Percentiles rank a stretch among this genome's conserved stretches.
These are phyloP conservation scores for Chaetogeoica ovagalla DNA, from an alignment of 2,888 invertebrate genomes.

Conservation along the genomic window DNA sequence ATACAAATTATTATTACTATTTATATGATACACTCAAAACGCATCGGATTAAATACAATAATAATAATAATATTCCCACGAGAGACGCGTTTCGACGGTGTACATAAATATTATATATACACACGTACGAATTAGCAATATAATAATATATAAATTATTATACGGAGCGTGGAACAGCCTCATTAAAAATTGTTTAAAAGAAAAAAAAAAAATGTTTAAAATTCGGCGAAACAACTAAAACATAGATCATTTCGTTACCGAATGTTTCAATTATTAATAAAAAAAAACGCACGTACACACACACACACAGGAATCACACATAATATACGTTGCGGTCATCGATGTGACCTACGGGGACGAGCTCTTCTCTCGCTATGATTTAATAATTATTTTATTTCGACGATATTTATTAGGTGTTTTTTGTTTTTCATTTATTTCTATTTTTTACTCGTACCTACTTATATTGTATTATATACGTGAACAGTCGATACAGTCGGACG, in stretches of 20 bases:
- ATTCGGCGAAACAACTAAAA: background rate
- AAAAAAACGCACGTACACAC: background rate
- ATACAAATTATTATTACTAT: too few relatives aligned
- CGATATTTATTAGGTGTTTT: slow-evolving; percentile 46
- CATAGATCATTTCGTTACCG: slow-evolving; percentile 16
- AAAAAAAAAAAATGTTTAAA: background rate
- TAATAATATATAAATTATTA: background rate
- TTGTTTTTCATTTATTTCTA: background rate
- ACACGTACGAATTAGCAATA: slow-evolving; percentile 1
- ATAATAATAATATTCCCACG: slow-evolving; percentile 12
- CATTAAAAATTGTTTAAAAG: slow-evolving; percentile 20
- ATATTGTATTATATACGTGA: background rate
- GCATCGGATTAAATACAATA: too few relatives aligned
- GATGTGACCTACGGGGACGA: background rate
- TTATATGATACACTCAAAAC: too few relatives aligned
- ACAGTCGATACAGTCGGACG: background rate
- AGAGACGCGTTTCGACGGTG: background rate
- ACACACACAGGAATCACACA: background rate
- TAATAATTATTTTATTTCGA: slow-evolving; percentile 40
- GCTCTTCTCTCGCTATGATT: background rate
- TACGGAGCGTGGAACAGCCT: slow-evolving; percentile 7
- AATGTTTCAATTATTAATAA: slow-evolving; percentile 42
- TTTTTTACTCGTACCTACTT: background rate
- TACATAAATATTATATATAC: background rate
- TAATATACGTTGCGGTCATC: background rate